Evolutionary conservation across 2,888 invertebrate species (phyloP).

Genomic region (Drosophila dives): DNA sequence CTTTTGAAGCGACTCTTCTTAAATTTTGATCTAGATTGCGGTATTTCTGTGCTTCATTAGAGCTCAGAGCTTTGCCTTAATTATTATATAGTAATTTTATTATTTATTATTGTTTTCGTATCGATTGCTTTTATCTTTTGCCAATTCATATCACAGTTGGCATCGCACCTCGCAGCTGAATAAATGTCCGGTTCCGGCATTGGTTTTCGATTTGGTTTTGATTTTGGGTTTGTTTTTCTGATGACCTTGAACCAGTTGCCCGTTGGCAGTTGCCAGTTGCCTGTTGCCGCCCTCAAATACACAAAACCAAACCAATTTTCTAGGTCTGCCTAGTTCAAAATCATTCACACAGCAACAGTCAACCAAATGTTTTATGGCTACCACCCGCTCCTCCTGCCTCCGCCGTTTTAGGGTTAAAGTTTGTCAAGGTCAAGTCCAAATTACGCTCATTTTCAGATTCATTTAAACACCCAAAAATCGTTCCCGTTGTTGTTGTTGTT

Average conservation of each 20-base stretch:
- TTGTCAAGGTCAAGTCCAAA: constrained; percentile 65
- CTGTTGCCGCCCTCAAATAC: constrained; percentile 10
- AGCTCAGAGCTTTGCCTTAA: background rate
- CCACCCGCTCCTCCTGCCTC: too few relatives aligned
- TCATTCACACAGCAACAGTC: constrained; percentile 33
- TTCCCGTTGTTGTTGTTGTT: constrained; percentile 6
- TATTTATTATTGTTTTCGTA: background rate
- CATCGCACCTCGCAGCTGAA: constrained; percentile 6
- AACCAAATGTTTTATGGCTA: constrained; percentile 41
- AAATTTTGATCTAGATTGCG: background rate
- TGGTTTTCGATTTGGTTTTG: background rate
- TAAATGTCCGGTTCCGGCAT: constrained; percentile 9
- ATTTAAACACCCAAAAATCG: constrained; percentile 53
- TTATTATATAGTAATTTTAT: too few relatives aligned
- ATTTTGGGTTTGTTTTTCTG: background rate
- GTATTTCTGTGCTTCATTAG: background rate
- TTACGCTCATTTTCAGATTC: constrained; percentile 72
- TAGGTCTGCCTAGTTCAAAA: constrained; percentile 13
- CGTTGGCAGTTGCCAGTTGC: constrained; percentile 18
- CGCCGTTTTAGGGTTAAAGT: constrained; percentile 32
- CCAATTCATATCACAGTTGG: constrained; percentile 9
- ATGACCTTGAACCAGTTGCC: constrained; percentile 38
- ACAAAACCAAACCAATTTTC: background rate
- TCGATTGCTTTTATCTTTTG: constrained; percentile 12
- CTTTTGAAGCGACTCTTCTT: background rate